Evolutionary conservation across 37 sponge, comb jelly and placozoan species (phyloP), one percentile per base, ranked within the genome.

Genomic region (Dysidea cf. avara): DNA sequence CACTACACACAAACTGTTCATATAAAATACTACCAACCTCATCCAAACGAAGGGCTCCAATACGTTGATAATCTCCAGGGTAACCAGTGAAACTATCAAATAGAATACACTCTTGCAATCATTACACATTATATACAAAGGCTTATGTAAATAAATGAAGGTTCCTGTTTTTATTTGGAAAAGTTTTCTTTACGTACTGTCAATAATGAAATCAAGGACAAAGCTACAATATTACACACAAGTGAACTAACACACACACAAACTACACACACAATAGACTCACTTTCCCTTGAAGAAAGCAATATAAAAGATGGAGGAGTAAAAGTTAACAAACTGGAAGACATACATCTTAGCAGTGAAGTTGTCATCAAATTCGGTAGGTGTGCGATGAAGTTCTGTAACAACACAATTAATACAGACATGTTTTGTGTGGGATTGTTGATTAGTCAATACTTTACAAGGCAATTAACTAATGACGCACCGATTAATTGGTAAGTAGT

Each of bases 281-380:
- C 48, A 84, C 89, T 87, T 88, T 76, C 95, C 95, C 58, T 90
- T 94, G 69, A 94, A 83, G 95, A 90, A 94, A 5, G 95, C 95
- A 52, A 94, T 86, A 81, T 94, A 94, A 78, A 94, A 90, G 57
- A 94, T 51, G 49, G 87, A 90, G 32, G 95, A 20, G 81, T 94
- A 94, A 69, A 80, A 94, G 84, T 94, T 94, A 70, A 89, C 75
- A 63, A 89, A 94, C 63, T 93, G 96, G 69, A 95, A 95, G 53
- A 95, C 64, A 78, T 90, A 97, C 86, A 98, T 81, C 54, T 98
- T 98, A 64, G 75, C 69, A 38, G 89, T 95, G 81, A 95, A 92
- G 35, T 71, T 80, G 86, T 98, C 99, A n/a, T 98, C 99, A 77
- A 82, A 89, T 28, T 98, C 93, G 28, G 96, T 95, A 43, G 85